Evolutionary conservation across 2,113 vertebrate genomes (phyloP).

Genomic region (Shinisaurus crocodilurus): DNA sequence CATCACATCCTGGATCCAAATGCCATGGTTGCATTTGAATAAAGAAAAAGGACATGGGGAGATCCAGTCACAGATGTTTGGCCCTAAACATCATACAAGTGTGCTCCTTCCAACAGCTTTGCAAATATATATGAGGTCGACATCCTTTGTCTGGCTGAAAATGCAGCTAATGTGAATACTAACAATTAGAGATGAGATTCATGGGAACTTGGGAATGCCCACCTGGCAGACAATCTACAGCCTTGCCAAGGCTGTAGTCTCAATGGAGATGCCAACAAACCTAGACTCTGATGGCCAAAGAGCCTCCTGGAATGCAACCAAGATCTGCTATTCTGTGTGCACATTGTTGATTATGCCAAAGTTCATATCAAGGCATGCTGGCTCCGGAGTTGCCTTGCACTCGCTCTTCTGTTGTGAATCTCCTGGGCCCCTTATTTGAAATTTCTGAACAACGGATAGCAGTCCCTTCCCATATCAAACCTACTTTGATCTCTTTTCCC

Average conservation of each 20-base stretch:
- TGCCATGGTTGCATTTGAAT: neutral
- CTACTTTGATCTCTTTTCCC: constrained; percentile 20
- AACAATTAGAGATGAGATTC: neutral
- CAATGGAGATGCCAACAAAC: neutral
- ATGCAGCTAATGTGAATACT: neutral
- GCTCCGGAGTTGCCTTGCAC: neutral
- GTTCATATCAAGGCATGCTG: neutral
- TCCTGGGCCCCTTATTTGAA: neutral
- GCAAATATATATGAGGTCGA: neutral
- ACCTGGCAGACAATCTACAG: neutral
- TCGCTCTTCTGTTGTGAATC: neutral
- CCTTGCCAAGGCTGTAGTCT: neutral
- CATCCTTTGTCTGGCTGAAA: neutral
- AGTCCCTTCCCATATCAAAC: neutral
- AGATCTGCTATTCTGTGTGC: neutral
- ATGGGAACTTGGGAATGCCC: neutral
- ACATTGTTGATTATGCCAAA: neutral
- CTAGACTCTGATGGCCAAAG: neutral
- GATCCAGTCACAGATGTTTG: neutral
- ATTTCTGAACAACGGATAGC: neutral
- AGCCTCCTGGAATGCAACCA: constrained; percentile 1
- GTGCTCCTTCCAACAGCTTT: neutral
- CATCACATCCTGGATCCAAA: neutral
- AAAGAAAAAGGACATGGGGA: no score
- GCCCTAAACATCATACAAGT: neutral